Evolutionary conservation across 2,113 vertebrate genomes (phyloP).

Genomic region (Leucopsar rothschildi): DNA sequence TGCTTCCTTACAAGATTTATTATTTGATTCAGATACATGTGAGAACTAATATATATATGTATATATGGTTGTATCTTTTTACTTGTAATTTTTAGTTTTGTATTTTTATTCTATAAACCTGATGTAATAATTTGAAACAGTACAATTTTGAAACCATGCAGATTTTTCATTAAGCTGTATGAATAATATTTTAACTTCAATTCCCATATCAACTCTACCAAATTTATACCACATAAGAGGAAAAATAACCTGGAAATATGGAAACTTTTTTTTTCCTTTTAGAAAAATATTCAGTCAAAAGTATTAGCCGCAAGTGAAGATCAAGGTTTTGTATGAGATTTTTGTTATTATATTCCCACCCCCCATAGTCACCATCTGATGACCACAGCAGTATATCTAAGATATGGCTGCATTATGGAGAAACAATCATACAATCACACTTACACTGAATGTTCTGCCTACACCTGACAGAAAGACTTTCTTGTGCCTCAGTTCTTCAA

Average conservation of each 20-base stretch:
- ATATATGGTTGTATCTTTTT: no score
- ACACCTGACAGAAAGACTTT: background rate
- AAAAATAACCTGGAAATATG: background rate
- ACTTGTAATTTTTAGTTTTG: background rate
- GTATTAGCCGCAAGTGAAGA: background rate
- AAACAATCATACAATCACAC: background rate
- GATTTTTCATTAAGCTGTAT: background rate
- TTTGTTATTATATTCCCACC: background rate
- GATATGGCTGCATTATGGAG: background rate
- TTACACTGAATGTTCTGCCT: background rate
- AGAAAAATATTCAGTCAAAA: background rate
- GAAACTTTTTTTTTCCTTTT: background rate
- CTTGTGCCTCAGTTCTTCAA: background rate
- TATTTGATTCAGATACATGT: background rate
- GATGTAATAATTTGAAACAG: background rate
- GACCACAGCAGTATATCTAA: fast-evolving
- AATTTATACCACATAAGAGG: background rate
- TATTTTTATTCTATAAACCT: background rate
- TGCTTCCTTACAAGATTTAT: background rate
- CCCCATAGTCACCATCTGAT: background rate
- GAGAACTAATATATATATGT: background rate
- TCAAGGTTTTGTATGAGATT: background rate
- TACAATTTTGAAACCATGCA: background rate
- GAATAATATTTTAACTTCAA: background rate
- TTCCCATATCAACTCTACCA: background rate